These are phyloP conservation scores for Phlogophora meticulosa DNA, from an alignment of 2,888 invertebrate genomes.

Conservation along the genomic window DNA sequence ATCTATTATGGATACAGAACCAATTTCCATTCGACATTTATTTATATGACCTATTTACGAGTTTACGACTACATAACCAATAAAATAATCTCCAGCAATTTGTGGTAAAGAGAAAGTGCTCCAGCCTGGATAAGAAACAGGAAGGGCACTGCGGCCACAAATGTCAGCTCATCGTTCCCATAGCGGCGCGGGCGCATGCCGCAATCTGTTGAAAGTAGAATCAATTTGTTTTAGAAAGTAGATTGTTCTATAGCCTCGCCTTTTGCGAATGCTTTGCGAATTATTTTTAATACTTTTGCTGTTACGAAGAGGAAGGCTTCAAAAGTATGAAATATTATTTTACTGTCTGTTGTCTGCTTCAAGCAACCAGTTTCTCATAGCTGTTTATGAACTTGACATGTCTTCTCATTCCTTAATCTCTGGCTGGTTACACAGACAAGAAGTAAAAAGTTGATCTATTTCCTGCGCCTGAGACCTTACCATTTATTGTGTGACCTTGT, in stretches of 20 bases:
- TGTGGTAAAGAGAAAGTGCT: constrained; percentile 60
- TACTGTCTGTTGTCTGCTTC: not conserved
- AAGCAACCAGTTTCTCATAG: not conserved
- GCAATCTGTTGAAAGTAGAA: constrained; percentile 89
- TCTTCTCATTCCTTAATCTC: constrained; percentile 2
- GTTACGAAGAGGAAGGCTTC: constrained; percentile 30
- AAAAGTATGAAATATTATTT: constrained; percentile 5
- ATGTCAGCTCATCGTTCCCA: constrained; percentile 79
- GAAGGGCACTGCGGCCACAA: constrained; percentile 73
- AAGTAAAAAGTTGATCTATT: constrained; percentile 1
- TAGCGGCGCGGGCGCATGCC: constrained; percentile 65
- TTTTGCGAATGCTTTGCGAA: constrained; percentile 75
- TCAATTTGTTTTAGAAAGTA: constrained; percentile 90
- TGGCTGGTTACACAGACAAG: not conserved
- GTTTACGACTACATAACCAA: constrained; percentile 27
- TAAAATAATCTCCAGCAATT: constrained; percentile 50
- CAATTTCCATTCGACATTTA: constrained; percentile 8
- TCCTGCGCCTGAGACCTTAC: constrained; percentile 11
- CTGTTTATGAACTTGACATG: constrained; percentile 11
- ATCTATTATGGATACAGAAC: not conserved
- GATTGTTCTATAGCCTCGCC: constrained; percentile 76
- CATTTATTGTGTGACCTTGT: not conserved
- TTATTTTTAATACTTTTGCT: constrained; percentile 56
- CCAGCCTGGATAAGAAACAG: constrained; percentile 67
- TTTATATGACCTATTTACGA: constrained; percentile 10